Base-by-base conservation (phyloP, 2,797 vertebrate species). In the Channa striata region DNA sequence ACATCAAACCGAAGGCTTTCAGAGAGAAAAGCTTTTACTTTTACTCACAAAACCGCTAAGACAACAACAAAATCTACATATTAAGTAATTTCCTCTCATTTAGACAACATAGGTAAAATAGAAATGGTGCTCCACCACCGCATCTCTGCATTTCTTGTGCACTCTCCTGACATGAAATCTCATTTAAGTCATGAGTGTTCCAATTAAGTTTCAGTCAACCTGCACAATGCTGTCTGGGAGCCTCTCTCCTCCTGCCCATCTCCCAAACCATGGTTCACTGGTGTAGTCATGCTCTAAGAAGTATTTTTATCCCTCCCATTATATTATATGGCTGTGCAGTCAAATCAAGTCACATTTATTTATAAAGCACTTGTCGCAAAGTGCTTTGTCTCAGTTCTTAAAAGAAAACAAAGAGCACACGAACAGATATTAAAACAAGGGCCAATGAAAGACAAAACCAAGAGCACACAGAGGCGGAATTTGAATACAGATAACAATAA, bases 161-260 rank as follows among this genome's bases (percentile, higher is more conserved):
- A 47, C 40, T 56, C 57, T 60, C 56, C 74, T 72, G 72, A 75
- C 70, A 77, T 25, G 39, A 67, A 62, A 72, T 75, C 63, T 82
- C 68, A 80, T 85, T 81, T 80, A 75, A 69, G 56, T 74, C 53
- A 71, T 37, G 40, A 82, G 68, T 51, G 63, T 54, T 81, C 67
- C 72, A 86, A 67, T 75, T 82, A 78, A 61, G 77, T 84, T 83
- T 67, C 69, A 77, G 74, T 82, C 83, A 78, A 82, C 79, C 72
- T 82, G 68, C 68, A 60, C 70, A 64, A 80, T 42, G 23, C 54
- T 57, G 68, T 73, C 72, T 46, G 37, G 52, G 68, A 43, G 68
- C 70, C 19, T 59, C 54, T 74, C 61, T 76, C 47, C 51, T 70
- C 58, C 37, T 60, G 59, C 42, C 65, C 30, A 21, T 71, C 72